Evolutionary conservation across 2,888 invertebrate species (phyloP).

Genomic region (Meteorus cinctellus): DNA sequence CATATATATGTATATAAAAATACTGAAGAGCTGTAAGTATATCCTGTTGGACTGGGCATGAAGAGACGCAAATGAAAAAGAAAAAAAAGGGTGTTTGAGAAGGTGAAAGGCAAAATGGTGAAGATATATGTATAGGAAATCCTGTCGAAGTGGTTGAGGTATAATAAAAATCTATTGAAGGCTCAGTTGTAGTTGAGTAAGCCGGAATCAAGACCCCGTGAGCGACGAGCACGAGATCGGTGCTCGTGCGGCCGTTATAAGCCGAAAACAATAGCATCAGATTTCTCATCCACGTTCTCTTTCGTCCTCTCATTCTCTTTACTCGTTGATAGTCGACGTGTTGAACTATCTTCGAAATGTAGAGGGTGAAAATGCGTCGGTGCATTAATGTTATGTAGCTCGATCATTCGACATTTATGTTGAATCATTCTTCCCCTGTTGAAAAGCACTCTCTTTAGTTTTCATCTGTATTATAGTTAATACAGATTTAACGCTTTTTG

Average conservation of each 20-base stretch:
- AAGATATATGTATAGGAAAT: slow-evolving; percentile 25
- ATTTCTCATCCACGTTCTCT: slow-evolving; percentile 32
- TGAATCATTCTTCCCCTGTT: slow-evolving; percentile 23
- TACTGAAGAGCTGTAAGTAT: not conserved
- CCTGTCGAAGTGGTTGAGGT: slow-evolving; percentile 22
- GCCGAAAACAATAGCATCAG: slow-evolving; percentile 64
- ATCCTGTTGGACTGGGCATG: not conserved
- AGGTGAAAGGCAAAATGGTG: not conserved
- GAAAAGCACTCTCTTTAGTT: not conserved
- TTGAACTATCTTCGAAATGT: slow-evolving; percentile 1
- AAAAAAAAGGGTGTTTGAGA: slow-evolving; percentile 3
- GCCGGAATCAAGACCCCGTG: slow-evolving; percentile 51
- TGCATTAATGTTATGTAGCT: slow-evolving; percentile 44
- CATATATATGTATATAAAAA: slow-evolving; percentile 1
- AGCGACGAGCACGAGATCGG: slow-evolving; percentile 43
- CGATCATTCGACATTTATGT: slow-evolving; percentile 37
- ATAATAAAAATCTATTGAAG: slow-evolving; percentile 46
- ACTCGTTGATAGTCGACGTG: slow-evolving; percentile 24
- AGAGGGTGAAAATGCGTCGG: slow-evolving; percentile 15
- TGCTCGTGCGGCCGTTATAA: slow-evolving; percentile 59
- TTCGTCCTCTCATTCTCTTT: slow-evolving; percentile 33
- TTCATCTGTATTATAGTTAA: slow-evolving; percentile 5
- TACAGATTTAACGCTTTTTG: slow-evolving; percentile 38
- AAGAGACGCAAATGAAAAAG: not conserved
- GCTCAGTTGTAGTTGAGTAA: slow-evolving; percentile 47